Evolutionary conservation across 2,888 invertebrate species (phyloP).

Genomic region (Pristionchus maxplancki): DNA sequence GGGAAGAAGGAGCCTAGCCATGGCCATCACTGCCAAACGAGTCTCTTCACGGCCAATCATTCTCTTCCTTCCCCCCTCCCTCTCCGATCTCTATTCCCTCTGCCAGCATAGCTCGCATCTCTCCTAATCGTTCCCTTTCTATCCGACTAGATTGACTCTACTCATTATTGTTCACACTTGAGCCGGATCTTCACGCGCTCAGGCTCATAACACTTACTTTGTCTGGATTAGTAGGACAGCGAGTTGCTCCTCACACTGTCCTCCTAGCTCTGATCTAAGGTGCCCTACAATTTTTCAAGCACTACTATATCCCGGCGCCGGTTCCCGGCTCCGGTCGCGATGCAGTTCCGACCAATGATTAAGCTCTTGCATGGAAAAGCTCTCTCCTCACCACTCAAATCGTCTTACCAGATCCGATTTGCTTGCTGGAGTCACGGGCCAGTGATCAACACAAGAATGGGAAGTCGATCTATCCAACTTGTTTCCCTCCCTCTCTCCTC

Average conservation of each 20-base stretch:
- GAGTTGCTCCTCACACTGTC: neutral
- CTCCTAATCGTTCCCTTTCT: conserved; percentile 44
- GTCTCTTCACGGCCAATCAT: conserved; percentile 32
- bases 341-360: neutral
- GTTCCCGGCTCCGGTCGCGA: too few species aligned
- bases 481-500: conserved; percentile 3
- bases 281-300: too few species aligned
- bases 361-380: neutral
- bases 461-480: conserved; percentile 32
- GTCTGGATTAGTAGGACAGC: neutral
- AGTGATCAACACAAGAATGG: conserved; percentile 45
- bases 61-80: conserved; percentile 3
- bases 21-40: conserved; percentile 46
- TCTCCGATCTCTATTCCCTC: neutral
- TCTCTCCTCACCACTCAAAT: neutral
- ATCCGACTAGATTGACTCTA: conserved; percentile 33
- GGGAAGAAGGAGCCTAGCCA: conserved; percentile 22
- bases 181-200: neutral
- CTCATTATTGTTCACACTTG: conserved; percentile 45
- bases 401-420: conserved; percentile 44
- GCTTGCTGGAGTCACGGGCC: neutral
- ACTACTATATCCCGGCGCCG: too few species aligned
- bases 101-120: neutral
- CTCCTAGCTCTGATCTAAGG: neutral
- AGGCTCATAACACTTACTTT: conserved; percentile 29